Base-by-base conservation (phyloP, 2,113 vertebrate species). In the Willisornis vidua region DNA sequence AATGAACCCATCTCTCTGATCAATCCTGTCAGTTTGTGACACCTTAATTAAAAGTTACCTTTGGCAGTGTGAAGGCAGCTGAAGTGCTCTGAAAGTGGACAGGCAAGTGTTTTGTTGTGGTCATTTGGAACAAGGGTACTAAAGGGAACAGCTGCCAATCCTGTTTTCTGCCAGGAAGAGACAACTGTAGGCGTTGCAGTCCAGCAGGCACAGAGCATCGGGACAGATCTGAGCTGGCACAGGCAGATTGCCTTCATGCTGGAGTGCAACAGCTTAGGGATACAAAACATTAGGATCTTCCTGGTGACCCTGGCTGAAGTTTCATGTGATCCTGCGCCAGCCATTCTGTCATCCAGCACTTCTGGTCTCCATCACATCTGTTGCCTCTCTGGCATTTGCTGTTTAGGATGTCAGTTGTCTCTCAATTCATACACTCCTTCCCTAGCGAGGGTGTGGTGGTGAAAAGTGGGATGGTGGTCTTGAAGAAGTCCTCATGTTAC, bases 181-280 rank as follows among this genome's bases (percentile, higher is more conserved):
- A 22, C 15, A 52, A 7, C 28, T 9, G n/a, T 10, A 33, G 25
- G 16, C 46, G 18, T 3, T 22, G 46, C 33, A 6, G 1, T 12
- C 3, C 17, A 17, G 52, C 0, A 0, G 28, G 13, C 33, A 17
- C 3, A 5, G 71, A 58, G 57, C 15, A 1, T 4, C 1, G 7
- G 54, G 33, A 41, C 1, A 3, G 67, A 48, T 12, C 29, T 2
- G 3, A 41, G 37, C 37, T 91, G 71, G 59, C 62, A 31, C 51
- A 12, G 14, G 43, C n/a, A 0, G 23, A 28, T 76, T 0, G 0
- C 72, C 51, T 3, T 89, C 1, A 0, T 3, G 5, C 16, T 65
- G 43, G 31, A 62, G 48, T 75, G 26, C 6, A 29, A 31, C 4
- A 1, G 65, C 45, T 84, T 46, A 17, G 37, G 35, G 43, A 37